Evolutionary conservation across 2,797 vertebrate genomes (phyloP).

Genomic region (Apogon talboti): DNA sequence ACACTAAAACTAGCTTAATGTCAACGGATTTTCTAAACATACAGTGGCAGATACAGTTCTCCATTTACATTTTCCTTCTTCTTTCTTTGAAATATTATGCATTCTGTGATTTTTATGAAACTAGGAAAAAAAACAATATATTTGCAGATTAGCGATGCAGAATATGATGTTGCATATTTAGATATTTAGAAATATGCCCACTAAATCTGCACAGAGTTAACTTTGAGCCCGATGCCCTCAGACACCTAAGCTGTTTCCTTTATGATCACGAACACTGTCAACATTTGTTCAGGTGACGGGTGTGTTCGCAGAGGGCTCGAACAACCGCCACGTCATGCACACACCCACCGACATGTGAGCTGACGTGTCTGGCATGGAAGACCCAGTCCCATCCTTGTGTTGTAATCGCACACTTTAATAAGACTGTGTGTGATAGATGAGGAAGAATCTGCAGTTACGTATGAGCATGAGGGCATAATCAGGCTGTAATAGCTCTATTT

Average conservation of each 20-base stretch:
- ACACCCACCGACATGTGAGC: conserved; percentile 16
- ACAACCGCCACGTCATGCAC: not conserved
- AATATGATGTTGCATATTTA: not conserved
- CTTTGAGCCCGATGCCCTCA: conserved; percentile 12
- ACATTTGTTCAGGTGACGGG: conserved; percentile 45
- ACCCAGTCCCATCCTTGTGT: not conserved
- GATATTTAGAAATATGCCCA: not conserved
- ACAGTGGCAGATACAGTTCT: not conserved
- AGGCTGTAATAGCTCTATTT: not conserved
- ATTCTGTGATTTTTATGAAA: too few species aligned
- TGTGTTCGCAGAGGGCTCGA: conserved; percentile 3
- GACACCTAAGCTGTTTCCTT: not conserved
- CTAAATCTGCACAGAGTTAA: conserved; percentile 14
- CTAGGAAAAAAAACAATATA: too few species aligned
- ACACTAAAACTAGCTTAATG: conserved; percentile 10
- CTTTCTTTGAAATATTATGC: too few species aligned
- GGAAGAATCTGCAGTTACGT: not conserved
- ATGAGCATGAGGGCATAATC: not conserved
- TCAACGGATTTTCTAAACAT: conserved; percentile 9
- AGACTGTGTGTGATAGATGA: not conserved
- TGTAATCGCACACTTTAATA: too few species aligned
- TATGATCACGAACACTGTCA: conserved; percentile 38
- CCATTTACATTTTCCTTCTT: too few species aligned
- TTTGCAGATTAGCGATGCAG: not conserved
- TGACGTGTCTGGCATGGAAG: conserved; percentile 7